Evolutionary conservation across 2,113 vertebrate genomes (phyloP).

Genomic region (Micronycteris hirsuta): DNA sequence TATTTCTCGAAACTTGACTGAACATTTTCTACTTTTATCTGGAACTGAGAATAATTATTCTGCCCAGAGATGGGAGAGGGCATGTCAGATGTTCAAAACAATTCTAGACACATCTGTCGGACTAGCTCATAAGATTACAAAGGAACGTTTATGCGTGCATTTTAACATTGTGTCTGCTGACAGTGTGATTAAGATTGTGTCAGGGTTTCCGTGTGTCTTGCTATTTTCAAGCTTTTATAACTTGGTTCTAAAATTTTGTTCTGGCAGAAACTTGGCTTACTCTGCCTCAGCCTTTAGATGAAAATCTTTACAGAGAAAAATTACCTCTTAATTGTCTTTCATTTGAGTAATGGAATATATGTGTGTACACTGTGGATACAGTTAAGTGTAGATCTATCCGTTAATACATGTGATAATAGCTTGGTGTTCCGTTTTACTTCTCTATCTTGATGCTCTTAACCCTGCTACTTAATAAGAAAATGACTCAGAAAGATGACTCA

Average conservation of each 20-base stretch:
- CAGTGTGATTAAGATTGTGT: slow-evolving; percentile 36
- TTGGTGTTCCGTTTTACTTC: slow-evolving; percentile 26
- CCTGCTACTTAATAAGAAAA: slow-evolving; percentile 31
- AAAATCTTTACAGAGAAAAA: slow-evolving; percentile 43
- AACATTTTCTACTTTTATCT: background rate
- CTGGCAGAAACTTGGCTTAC: slow-evolving; percentile 33
- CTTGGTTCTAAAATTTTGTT: slow-evolving; percentile 48
- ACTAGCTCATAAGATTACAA: slow-evolving; percentile 8
- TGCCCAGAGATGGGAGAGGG: background rate
- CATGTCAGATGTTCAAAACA: background rate
- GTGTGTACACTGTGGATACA: background rate
- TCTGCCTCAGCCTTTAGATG: slow-evolving; percentile 21
- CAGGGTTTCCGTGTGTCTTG: slow-evolving; percentile 10
- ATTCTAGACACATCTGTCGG: slow-evolving; percentile 19
- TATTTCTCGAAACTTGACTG: slow-evolving; percentile 43
- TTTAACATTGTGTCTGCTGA: slow-evolving; percentile 37
- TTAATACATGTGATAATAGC: background rate
- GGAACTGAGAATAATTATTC: slow-evolving; percentile 18
- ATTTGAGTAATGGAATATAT: background rate
- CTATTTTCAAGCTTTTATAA: slow-evolving; percentile 63
- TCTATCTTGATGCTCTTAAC: background rate
- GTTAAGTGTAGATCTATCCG: background rate
- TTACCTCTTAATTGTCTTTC: slow-evolving; percentile 51
- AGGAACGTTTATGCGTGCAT: slow-evolving; percentile 16
- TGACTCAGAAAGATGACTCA: slow-evolving; percentile 49